These are phyloP conservation scores for Nebria brevicollis DNA, from an alignment of 2,888 invertebrate genomes.

Conservation along the genomic window DNA sequence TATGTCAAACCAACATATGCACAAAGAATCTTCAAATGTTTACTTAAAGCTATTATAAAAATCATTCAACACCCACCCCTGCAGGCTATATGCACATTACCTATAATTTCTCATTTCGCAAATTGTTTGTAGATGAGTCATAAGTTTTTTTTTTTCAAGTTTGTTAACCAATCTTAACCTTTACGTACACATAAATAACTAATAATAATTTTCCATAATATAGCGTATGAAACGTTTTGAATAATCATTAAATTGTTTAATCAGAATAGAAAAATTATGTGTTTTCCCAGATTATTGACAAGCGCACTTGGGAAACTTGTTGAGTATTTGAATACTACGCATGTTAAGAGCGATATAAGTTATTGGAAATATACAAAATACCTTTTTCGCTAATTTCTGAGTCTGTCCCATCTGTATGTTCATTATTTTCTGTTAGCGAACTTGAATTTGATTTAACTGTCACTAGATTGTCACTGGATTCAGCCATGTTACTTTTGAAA, in stretches of 20 bases:
- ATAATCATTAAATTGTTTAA: background rate
- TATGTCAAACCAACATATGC: slow-evolving; percentile 33
- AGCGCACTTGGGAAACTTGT: slow-evolving; percentile 29
- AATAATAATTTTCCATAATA: background rate
- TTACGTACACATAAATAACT: background rate
- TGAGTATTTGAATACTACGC: slow-evolving; percentile 15
- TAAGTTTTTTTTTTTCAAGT: slow-evolving; percentile 30
- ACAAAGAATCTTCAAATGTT: slow-evolving; percentile 10
- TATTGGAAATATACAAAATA: slow-evolving; percentile 46
- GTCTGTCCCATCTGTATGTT: slow-evolving; percentile 53
- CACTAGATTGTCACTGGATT: slow-evolving; percentile 60
- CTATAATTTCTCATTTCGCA: slow-evolving; percentile 8
- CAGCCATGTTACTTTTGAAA: slow-evolving; percentile 61
- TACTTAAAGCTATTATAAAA: slow-evolving; percentile 6
- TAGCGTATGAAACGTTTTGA: background rate
- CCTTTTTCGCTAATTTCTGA: slow-evolving; percentile 58
- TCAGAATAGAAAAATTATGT: background rate
- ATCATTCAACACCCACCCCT: background rate
- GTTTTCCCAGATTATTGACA: slow-evolving; percentile 30
- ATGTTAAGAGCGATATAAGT: background rate
- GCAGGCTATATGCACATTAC: background rate
- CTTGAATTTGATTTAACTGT: slow-evolving; percentile 58
- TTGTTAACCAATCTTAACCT: slow-evolving; percentile 41
- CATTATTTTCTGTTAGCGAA: slow-evolving; percentile 55
- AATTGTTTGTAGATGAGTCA: slow-evolving; percentile 38